Base-by-base conservation (phyloP, 1,140 invertebrate species). In the Drosophila busckii region DNA sequence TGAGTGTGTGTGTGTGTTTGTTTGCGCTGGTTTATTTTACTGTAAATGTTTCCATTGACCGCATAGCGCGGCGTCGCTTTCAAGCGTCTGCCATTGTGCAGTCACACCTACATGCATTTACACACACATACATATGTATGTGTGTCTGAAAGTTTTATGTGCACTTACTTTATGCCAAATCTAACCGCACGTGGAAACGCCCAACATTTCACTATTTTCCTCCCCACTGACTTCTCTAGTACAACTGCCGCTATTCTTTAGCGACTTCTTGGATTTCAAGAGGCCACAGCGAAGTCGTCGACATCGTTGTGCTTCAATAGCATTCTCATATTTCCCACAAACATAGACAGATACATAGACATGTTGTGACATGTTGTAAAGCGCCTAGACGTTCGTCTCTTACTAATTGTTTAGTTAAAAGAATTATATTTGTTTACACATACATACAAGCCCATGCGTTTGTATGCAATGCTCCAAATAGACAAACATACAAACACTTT, bases 111-210 rank as follows among this genome's bases (percentile, higher is more conserved):
- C 32, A 41, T 12, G 25, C 28, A 42, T 20, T 44, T 38, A 38
- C 15, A 20, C 13, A 29, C 13, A 7, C 12, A 16, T 17, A 25
- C 15, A 9, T 7, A 31, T 41, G 10, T 19, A 19, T 45, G 10
- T 31, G 20, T 12, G 6, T 19, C n/a, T n/a, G n/a, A n/a, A n/a
- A n/a, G n/a, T 28, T 50, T 25, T 50, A 52, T 22, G 35, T 49
- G 41, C 32, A 58, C 13, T 19, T 15, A 28, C 12, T 65, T 66
- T 25, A 38, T 38, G 28, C 52, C 58, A 75, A 70, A 82, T 76
- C 82, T 82, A 82, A 83, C 75, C 75, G 75, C 76, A 82, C 61
- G 76, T 83, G 75, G 75, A 82, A 82, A 82, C 75, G 75, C 75
- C 75, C 75, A 82, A 82, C 70, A 75, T 63, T 82, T n/a, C n/a